Percentiles rank a stretch among this genome's conserved stretches.
Evolutionary conservation across 2,113 vertebrate species (phyloP).

Genomic region (Kryptolebias marmoratus): DNA sequence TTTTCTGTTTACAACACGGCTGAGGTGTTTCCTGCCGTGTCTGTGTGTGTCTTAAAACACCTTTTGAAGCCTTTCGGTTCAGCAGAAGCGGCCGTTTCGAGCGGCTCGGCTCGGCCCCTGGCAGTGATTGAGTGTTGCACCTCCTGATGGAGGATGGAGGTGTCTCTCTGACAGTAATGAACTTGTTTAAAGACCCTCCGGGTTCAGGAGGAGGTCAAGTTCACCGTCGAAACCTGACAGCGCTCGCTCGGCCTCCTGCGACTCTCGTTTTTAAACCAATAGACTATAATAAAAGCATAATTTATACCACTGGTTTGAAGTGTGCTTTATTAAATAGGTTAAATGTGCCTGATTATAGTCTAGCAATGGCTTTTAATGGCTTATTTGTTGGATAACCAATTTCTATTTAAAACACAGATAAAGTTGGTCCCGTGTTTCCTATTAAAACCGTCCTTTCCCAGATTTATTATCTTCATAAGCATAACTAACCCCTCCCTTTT

Average conservation of each 20-base stretch:
- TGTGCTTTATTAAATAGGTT: background rate
- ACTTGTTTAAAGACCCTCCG: slow-evolving; percentile 45
- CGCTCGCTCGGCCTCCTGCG: slow-evolving; percentile 7
- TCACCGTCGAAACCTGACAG: slow-evolving; percentile 38
- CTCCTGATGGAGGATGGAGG: slow-evolving; percentile 8
- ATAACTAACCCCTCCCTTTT: background rate
- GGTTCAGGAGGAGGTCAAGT: slow-evolving; percentile 73
- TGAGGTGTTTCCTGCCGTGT: background rate
- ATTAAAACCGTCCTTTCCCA: background rate
- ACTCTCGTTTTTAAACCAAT: slow-evolving; percentile 1
- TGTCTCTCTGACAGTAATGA: slow-evolving; percentile 35
- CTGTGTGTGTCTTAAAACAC: background rate
- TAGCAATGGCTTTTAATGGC: background rate
- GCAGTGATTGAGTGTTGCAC: background rate
- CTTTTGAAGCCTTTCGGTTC: background rate
- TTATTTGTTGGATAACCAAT: background rate
- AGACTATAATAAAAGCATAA: background rate
- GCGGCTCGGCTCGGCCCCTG: background rate
- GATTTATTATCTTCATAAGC: background rate
- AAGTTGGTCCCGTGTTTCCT: background rate
- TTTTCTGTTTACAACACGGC: slow-evolving; percentile 18
- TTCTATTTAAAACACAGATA: background rate
- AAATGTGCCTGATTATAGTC: background rate
- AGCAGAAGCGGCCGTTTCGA: background rate
- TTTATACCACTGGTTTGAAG: background rate